phyloP scores from a whole-genome alignment of 1,140 invertebrate species.

The Papilio polyxenes region DNA sequence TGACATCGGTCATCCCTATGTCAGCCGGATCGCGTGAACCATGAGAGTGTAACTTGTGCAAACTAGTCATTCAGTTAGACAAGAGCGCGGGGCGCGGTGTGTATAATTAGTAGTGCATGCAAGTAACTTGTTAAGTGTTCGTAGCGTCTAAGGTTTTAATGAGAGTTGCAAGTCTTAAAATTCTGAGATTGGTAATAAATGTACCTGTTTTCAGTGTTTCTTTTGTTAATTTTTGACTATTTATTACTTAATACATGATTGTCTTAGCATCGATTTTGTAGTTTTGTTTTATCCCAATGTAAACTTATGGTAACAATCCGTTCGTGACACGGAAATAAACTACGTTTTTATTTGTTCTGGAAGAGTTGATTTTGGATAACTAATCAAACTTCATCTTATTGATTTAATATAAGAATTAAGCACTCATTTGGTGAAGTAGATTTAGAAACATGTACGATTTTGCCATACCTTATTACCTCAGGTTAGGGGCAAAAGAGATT shows the following conservation, averaged over 20 bases:
- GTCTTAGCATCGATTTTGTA: slow-evolving; percentile 72
- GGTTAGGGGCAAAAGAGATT: too few relatives aligned
- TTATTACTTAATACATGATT: slow-evolving; percentile 80
- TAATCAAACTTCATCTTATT: too few relatives aligned
- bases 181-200: slow-evolving; percentile 76
- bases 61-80: slow-evolving; percentile 78
- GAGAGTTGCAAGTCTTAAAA: slow-evolving; percentile 70
- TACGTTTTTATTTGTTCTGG: too few relatives aligned
- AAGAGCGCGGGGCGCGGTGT: slow-evolving; percentile 60
- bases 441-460: too few relatives aligned
- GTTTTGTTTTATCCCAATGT: slow-evolving; percentile 56
- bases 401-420: too few relatives aligned
- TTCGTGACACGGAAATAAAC: too few relatives aligned
- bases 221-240: slow-evolving; percentile 80
- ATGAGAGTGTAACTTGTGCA: slow-evolving; percentile 65
- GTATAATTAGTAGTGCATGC: slow-evolving; percentile 75
- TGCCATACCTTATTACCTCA: too few relatives aligned
- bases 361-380: too few relatives aligned
- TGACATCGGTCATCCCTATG: background rate
- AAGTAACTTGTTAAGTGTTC: slow-evolving; percentile 77
- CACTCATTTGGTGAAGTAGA: too few relatives aligned
- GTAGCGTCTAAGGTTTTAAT: slow-evolving; percentile 77
- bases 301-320: background rate
- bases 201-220: slow-evolving; percentile 79
- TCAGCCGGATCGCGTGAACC: slow-evolving; percentile 43